Percentiles rank a stretch among this genome's conserved stretches.
phyloP scores from a whole-genome alignment of 1,140 invertebrate species.

The Drosophila nikananu region DNA sequence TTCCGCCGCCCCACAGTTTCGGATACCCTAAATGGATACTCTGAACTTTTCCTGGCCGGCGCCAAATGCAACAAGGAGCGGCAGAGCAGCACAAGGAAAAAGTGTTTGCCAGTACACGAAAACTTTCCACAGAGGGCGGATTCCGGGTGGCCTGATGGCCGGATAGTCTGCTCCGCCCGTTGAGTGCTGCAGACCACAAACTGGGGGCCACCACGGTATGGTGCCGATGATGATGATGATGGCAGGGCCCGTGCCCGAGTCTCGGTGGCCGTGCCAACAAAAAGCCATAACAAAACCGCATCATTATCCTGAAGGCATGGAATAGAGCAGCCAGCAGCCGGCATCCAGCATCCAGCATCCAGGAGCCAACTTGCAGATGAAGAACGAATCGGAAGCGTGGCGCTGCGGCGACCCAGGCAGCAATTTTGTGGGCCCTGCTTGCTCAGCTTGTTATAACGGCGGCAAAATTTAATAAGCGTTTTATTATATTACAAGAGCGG shows the following conservation, averaged over 20 bases:
- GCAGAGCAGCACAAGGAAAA: conserved; percentile 43
- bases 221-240: conserved; percentile 54
- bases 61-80: conserved; percentile 50
- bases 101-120: conserved; percentile 70
- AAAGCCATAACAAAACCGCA: conserved; percentile 74
- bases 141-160: conserved; percentile 12
- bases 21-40: conserved; percentile 40
- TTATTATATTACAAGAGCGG: conserved; percentile 68
- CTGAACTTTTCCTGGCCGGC: conserved; percentile 53
- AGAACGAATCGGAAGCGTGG: conserved; percentile 57
- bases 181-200: conserved; percentile 65
- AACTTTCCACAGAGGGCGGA: conserved; percentile 53
- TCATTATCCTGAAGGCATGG: conserved; percentile 72
- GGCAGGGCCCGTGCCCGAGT: conserved; percentile 18
- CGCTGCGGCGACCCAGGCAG: conserved; percentile 62
- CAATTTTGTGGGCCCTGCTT: conserved; percentile 67
- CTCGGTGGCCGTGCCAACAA: conserved; percentile 55
- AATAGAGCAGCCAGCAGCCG: conserved; percentile 49
- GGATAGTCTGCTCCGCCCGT: conserved; percentile 39
- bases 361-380: conserved; percentile 14
- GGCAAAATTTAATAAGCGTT: conserved; percentile 74
- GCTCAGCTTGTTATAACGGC: conserved; percentile 61
- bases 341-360: conserved; percentile 5
- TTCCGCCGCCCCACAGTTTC: conserved; percentile 19
- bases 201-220: conserved; percentile 30